These are phyloP conservation scores for Anolis apletophallus DNA, from an alignment of 2,797 vertebrate species.

Conservation along the genomic window DNA sequence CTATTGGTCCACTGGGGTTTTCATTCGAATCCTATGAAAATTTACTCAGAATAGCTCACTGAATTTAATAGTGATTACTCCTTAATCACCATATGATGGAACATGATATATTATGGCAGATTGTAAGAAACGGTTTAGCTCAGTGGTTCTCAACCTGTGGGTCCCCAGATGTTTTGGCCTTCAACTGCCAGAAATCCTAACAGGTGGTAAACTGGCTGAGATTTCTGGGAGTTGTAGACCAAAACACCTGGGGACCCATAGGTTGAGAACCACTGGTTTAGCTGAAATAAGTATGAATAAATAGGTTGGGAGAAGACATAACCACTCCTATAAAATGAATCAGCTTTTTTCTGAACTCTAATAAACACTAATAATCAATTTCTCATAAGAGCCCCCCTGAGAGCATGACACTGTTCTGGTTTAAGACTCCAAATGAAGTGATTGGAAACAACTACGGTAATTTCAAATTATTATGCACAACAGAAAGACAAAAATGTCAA, in stretches of 20 bases:
- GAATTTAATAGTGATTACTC: neutral
- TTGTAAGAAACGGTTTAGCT: neutral
- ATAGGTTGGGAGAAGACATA: neutral
- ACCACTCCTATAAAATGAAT: neutral
- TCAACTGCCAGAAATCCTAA: too few species aligned
- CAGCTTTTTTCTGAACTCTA: neutral
- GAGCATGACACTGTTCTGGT: neutral
- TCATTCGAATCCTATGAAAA: neutral
- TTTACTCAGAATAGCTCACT: neutral
- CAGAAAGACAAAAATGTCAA: neutral
- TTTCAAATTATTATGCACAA: neutral
- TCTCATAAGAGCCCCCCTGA: neutral
- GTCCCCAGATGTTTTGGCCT: too few species aligned
- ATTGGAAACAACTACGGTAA: neutral
- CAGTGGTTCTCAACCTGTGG: too few species aligned
- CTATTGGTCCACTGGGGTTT: neutral
- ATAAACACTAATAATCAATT: neutral
- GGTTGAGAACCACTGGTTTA: too few species aligned
- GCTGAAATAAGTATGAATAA: slow-evolving; percentile 24
- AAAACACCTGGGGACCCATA: too few species aligned
- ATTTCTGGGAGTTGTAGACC: too few species aligned
- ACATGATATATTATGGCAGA: neutral
- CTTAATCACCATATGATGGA: neutral
- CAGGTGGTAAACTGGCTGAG: too few species aligned
- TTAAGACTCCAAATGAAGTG: neutral